These are phyloP conservation scores for Drosophila ficusphila DNA, from an alignment of 1,140 invertebrate genomes.

Conservation along the genomic window DNA sequence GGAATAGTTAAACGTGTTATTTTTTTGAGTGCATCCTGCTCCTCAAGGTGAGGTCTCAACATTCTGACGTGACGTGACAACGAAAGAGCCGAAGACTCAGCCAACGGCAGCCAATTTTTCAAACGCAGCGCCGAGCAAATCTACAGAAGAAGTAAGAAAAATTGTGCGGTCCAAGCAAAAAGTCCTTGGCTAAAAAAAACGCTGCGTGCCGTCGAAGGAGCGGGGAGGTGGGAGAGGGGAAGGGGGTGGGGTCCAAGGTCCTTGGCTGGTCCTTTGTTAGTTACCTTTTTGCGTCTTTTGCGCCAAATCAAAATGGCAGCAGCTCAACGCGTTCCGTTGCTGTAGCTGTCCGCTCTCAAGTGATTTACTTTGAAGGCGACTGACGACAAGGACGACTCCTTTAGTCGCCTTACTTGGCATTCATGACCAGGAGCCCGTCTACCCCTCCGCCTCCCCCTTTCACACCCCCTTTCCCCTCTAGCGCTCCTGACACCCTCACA, in stretches of 20 bases:
- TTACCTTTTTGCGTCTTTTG: slow-evolving; percentile 77
- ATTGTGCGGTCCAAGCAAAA: slow-evolving; percentile 79
- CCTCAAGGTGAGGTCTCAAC: slow-evolving; percentile 36
- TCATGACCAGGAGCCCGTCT: slow-evolving; percentile 58
- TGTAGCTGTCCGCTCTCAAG: slow-evolving; percentile 55
- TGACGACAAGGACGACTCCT: slow-evolving; percentile 67
- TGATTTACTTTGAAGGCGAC: slow-evolving; percentile 71
- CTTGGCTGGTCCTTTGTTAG: slow-evolving; percentile 68
- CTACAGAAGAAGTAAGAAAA: slow-evolving; percentile 69
- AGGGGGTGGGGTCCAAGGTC: slow-evolving; percentile 21
- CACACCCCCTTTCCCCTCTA: not conserved
- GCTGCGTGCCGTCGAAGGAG: slow-evolving; percentile 3
- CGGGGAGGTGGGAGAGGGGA: not conserved
- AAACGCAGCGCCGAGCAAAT: slow-evolving; percentile 51
- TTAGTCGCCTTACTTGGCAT: slow-evolving; percentile 76
- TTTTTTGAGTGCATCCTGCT: slow-evolving; percentile 14
- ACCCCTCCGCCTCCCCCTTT: not conserved
- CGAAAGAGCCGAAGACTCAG: slow-evolving; percentile 53
- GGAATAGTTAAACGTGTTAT: not conserved
- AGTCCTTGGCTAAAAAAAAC: slow-evolving; percentile 14
- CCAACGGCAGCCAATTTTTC: slow-evolving; percentile 71
- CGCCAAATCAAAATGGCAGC: slow-evolving; percentile 78
- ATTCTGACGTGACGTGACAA: slow-evolving; percentile 59
- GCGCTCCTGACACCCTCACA: slow-evolving; percentile 34
- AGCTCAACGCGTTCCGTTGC: slow-evolving; percentile 53